phyloP scores from a whole-genome alignment of 2,113 vertebrate species.

The Gasterosteus nipponicus region DNA sequence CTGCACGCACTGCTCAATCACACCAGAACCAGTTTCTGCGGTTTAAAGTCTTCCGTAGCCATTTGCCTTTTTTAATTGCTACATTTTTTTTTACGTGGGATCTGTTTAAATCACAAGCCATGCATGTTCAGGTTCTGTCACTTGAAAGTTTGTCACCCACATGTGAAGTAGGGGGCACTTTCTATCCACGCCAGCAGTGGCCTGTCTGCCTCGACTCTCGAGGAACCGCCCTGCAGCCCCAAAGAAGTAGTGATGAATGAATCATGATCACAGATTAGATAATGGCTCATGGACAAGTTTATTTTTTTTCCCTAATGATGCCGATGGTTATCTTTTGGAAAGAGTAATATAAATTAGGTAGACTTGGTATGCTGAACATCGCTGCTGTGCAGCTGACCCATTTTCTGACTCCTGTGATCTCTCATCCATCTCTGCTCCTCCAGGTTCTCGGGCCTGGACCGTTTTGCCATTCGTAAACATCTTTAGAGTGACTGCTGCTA shows the following conservation, averaged over 20 bases:
- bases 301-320: not conserved
- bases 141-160: conserved; percentile 3
- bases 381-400: not conserved
- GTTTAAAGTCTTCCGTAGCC: conserved; percentile 28
- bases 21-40: conserved; percentile 7
- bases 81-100: conserved; percentile 40
- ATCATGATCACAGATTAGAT: conserved; percentile 4
- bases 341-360: not conserved
- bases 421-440: not conserved
- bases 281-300: not conserved
- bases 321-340: not conserved
- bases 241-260: conserved; percentile 11
- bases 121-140: conserved; percentile 40
- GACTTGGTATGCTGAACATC: not conserved
- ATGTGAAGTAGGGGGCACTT: conserved; percentile 57
- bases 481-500: not conserved
- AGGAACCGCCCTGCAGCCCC: conserved; percentile 57
- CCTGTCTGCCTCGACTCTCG: conserved; percentile 75
- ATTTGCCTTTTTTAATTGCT: conserved; percentile 31
- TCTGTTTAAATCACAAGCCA: conserved; percentile 53
- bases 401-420: conserved; percentile 22
- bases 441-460: conserved; percentile 48
- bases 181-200: conserved; percentile 40
- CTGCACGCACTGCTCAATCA: conserved; percentile 38
- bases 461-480: conserved; percentile 28